Percentiles rank a stretch among this genome's conserved stretches.
Conservation (phyloP, 2,113 vertebrate genomes). For the Myanophis thanlyinensis region DNA sequence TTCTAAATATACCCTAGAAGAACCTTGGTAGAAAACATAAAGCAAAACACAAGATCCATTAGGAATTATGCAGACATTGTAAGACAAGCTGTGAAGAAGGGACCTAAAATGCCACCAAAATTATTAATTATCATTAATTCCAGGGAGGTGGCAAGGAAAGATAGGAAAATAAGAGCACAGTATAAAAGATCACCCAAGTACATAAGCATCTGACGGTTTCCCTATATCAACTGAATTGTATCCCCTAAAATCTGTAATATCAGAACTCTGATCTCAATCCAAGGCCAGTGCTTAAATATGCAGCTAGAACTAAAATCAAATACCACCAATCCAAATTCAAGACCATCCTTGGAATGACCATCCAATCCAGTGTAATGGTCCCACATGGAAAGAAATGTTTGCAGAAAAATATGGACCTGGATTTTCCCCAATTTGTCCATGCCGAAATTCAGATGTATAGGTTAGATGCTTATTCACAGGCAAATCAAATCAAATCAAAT, state of each 20-base stretch:
- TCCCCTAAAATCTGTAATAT: background rate
- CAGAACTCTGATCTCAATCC: background rate
- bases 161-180: background rate
- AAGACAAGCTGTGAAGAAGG: background rate
- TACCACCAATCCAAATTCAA: background rate
- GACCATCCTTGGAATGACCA: background rate
- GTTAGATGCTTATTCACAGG: background rate
- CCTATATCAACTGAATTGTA: background rate
- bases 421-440: background rate
- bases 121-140: background rate
- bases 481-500: too few species aligned
- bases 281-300: background rate
- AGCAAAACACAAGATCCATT: background rate
- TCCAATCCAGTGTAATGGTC: background rate
- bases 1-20: background rate
- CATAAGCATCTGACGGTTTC: background rate
- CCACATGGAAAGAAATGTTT: background rate
- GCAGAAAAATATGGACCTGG: background rate
- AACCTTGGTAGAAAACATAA: background rate
- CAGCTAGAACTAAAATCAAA: background rate
- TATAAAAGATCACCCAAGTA: background rate
- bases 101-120: background rate
- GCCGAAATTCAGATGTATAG: background rate
- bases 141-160: background rate
- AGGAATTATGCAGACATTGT: background rate